Evolutionary conservation across 2,888 invertebrate species (phyloP), one percentile per base, ranked within the genome.

Genomic region (Homarus gammarus): DNA sequence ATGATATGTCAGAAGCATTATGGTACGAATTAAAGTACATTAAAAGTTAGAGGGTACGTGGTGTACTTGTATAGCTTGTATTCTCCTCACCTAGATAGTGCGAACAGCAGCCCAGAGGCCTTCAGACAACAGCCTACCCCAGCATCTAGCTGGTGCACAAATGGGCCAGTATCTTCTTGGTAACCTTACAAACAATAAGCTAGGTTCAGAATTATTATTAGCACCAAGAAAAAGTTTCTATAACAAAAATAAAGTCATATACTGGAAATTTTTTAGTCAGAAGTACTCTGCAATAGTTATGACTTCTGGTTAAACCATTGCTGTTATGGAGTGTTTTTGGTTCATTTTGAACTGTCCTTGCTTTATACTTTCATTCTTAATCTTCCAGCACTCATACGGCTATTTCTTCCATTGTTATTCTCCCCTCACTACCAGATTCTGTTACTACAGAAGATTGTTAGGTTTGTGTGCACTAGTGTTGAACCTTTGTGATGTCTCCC

Each of bases 401-500:
- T 49, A n/a, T 68, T 27, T 33, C 27, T 15, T 33, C 72, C 72
- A 72, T 72, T 72, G 33, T 72, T 72, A 72, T 72, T 64, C 72
- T 72, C 2, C 33, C 72, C 72, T 72, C 72, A 72, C 72, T 22
- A 64, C 6, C 64, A 72, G 15, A n/a, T 44, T 75, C 27, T 44
- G 12, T 44, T 15, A 27, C 38, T 64, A 56, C 64, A 81, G 27
- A 64, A 61, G 36, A 61, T n/a, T 81, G 33, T 81, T 64, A 40
- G 64, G 68, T 64, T 44, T 77, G 77, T 68, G 40, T 73, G 40
- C 38, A 77, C 68, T 78, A 68, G 36, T 75, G 75, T 68, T 85
- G 49, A 68, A 77, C 85, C 85, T 68, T 78, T 78, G 85, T 85
- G 85, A 85, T 85, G 72, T 73, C 31, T 68, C 77, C 64, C 38